These are phyloP conservation scores for Criorhina ranunculi DNA, from an alignment of 2,888 invertebrate genomes.

Conservation along the genomic window DNA sequence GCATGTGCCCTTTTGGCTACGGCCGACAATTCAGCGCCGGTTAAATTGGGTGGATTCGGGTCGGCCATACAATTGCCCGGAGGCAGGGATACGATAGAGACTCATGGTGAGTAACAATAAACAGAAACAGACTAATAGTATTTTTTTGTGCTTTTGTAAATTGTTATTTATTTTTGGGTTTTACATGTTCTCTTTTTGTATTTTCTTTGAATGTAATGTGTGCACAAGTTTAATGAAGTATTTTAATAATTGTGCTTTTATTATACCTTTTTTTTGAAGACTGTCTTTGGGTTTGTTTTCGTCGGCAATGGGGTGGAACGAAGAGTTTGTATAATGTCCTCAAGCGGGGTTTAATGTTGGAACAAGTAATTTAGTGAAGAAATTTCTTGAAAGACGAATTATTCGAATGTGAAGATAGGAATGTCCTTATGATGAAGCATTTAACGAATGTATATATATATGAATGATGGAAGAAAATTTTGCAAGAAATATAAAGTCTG, in stretches of 20 bases:
- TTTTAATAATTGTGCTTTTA: conserved; percentile 11
- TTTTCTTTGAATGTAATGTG: conserved; percentile 16
- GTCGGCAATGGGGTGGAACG: neutral
- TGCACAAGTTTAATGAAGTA: neutral
- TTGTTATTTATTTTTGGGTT: conserved; percentile 7
- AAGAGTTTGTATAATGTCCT: neutral
- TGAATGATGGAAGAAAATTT: too few relatives aligned
- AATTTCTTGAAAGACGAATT: too few relatives aligned
- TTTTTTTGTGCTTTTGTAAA: conserved; percentile 38
- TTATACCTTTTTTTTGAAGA: neutral
- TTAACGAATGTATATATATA: too few relatives aligned
- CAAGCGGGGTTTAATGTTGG: too few relatives aligned
- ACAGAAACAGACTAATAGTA: neutral
- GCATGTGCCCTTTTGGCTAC: conserved; percentile 98
- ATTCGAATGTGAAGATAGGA: too few relatives aligned
- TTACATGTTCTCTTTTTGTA: neutral
- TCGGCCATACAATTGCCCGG: conserved; percentile 97
- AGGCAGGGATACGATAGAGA: conserved; percentile 88
- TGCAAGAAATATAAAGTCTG: too few relatives aligned
- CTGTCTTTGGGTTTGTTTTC: neutral
- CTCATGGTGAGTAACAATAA: conserved; percentile 84
- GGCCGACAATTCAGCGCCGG: conserved; percentile 98
- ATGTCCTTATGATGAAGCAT: too few relatives aligned
- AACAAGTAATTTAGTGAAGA: too few relatives aligned
- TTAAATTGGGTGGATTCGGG: conserved; percentile 98